phyloP scores from a whole-genome alignment of 2,113 vertebrate genomes.

The Nibea coibor region DNA sequence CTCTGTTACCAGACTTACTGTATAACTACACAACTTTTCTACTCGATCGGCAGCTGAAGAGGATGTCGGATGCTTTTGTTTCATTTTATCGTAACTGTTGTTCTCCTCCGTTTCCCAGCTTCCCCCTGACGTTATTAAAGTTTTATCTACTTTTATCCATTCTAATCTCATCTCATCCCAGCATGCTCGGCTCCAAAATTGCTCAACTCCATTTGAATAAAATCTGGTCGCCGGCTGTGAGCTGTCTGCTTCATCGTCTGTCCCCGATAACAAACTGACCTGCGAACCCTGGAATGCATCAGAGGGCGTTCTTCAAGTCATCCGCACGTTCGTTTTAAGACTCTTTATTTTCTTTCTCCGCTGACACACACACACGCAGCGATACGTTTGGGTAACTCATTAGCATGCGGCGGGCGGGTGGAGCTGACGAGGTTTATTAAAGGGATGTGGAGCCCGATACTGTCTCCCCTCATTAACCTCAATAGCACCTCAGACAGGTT shows the following conservation, averaged over 20 bases:
- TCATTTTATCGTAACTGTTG: neutral
- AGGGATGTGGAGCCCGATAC: constrained; percentile 68
- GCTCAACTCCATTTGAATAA: neutral
- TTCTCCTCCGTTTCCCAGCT: neutral
- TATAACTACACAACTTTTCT: neutral
- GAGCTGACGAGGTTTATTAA: constrained; percentile 71
- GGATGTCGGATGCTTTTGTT: neutral
- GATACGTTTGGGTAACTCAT: constrained; percentile 51
- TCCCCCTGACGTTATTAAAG: neutral
- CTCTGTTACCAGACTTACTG: too few species aligned
- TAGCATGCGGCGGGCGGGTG: constrained; percentile 51
- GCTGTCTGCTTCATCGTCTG: neutral
- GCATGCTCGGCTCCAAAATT: neutral
- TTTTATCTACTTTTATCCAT: constrained; percentile 3
- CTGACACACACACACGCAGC: neutral
- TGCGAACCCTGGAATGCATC: constrained; percentile 21
- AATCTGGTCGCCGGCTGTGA: neutral
- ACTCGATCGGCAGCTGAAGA: neutral
- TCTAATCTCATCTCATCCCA: constrained; percentile 17
- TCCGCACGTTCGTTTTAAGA: neutral
- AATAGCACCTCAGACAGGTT: constrained; percentile 63
- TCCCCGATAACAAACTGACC: constrained; percentile 26
- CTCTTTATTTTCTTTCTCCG: constrained; percentile 26
- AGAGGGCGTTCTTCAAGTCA: constrained; percentile 30
- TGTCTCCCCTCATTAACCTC: constrained; percentile 75